phyloP scores from a whole-genome alignment of 2,888 invertebrate genomes.

The Nowickia ferox region DNA sequence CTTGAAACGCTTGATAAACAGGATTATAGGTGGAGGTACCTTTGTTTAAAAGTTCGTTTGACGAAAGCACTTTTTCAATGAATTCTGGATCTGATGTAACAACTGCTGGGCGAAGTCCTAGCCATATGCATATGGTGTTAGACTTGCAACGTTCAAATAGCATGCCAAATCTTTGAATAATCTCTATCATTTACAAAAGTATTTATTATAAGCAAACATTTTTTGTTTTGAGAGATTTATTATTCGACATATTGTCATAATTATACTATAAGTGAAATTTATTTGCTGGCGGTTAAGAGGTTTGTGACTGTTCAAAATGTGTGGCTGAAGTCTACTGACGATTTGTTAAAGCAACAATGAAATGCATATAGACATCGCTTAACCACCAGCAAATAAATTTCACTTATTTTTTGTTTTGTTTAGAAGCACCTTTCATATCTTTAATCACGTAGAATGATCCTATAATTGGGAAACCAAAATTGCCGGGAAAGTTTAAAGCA shows the following conservation, averaged over 20 bases:
- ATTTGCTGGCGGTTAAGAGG: no score
- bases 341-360: no score
- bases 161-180: not conserved
- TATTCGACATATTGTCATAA: no score
- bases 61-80: conserved; percentile 71
- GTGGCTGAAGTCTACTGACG: no score
- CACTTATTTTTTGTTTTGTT: no score
- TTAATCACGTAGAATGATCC: conserved; percentile 52
- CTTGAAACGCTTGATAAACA: conserved; percentile 34
- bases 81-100: conserved; percentile 70
- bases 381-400: no score
- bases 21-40: conserved; percentile 49
- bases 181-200: not conserved
- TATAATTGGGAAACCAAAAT: conserved; percentile 61
- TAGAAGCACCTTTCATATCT: conserved; percentile 32
- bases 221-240: no score
- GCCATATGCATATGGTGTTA: conserved; percentile 67
- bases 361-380: no score
- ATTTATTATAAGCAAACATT: not conserved
- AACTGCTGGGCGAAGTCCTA: conserved; percentile 68
- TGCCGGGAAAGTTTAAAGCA: conserved; percentile 59
- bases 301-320: no score
- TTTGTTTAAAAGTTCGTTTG: conserved; percentile 72
- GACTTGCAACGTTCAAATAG: conserved; percentile 56
- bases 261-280: no score